Evolutionary conservation across 2,797 vertebrate genomes (phyloP).

Genomic region (Sebastolobus altivelis): DNA sequence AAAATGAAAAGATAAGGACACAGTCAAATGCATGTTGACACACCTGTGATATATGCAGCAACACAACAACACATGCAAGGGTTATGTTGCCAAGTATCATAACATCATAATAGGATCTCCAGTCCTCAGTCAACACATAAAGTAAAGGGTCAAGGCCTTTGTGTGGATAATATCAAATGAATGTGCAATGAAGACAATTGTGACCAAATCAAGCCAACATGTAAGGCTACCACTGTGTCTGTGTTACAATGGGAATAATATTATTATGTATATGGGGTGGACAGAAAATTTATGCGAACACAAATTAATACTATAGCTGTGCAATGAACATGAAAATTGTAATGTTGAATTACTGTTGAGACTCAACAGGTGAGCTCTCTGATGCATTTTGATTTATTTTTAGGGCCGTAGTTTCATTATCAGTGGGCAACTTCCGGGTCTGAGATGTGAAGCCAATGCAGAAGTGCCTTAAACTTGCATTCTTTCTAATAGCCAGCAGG

Average conservation of each 20-base stretch:
- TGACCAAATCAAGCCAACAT: neutral
- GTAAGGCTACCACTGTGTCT: neutral
- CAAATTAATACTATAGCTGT: neutral
- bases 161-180: neutral
- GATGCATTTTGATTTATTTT: neutral
- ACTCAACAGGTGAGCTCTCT: neutral
- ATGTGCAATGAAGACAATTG: neutral
- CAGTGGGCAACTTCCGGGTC: no score
- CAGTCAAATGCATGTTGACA: neutral
- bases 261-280: neutral
- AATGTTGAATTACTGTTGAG: neutral
- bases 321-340: neutral
- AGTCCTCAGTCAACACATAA: neutral
- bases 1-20: neutral
- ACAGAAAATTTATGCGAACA: neutral
- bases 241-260: neutral
- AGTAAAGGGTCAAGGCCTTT: neutral
- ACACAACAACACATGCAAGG: neutral
- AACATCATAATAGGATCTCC: no score
- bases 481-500: no score
- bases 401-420: neutral
- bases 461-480: accelerated
- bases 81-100: neutral
- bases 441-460: no score
- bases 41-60: neutral